Evolutionary conservation across 1,140 invertebrate genomes (phyloP), one percentile per base, ranked within the genome.

Genomic region (Cyphomyrmex costatus): DNA sequence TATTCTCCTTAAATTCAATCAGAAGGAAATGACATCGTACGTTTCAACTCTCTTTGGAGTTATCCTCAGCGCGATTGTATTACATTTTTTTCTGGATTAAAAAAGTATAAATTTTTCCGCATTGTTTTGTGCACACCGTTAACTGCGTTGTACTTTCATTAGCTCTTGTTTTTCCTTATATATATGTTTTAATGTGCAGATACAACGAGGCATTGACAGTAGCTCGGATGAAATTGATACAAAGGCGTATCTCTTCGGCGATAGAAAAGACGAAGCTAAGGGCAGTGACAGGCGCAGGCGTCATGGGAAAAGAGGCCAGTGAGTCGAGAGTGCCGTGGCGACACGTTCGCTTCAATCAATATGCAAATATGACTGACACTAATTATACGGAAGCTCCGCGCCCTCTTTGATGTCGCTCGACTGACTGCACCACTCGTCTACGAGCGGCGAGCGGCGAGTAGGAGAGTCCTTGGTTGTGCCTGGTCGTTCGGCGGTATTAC

Each of bases 331-430:
- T 86, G 83, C 85, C 89, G 89, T 83, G 83, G 89, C 88, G 89
- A 92, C 91, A 92, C 90, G 91, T 92, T 89, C 92, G 93, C 92
- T 93, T 91, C 93, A 93, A 94, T 95, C 94, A 95, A 95, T 95
- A 95, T 95, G 94, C 92, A 95, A 95, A 95, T 95, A 93, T 91
- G 91, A 90, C 92, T 93, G 93, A 93, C 92, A 93, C 93, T 94
- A 95, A 95, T 95, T 95, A 95, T 94, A 95, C 94, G 93, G 93
- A 93, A 95, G 94, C 93, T 92, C 91, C 89, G 88, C 90, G 90
- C 92, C 89, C 93, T 92, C 94, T 95, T 95, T 95, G 94, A 95
- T 94, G 92, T 94, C 89, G 80, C 85, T 86, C 90, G 91, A 87
- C 89, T 89, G 89, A 92, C 88, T 89, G 90, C 87, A 21, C 60